Evolutionary conservation across 2,797 vertebrate genomes (phyloP).

Genomic region (Acipenser ruthenus): DNA sequence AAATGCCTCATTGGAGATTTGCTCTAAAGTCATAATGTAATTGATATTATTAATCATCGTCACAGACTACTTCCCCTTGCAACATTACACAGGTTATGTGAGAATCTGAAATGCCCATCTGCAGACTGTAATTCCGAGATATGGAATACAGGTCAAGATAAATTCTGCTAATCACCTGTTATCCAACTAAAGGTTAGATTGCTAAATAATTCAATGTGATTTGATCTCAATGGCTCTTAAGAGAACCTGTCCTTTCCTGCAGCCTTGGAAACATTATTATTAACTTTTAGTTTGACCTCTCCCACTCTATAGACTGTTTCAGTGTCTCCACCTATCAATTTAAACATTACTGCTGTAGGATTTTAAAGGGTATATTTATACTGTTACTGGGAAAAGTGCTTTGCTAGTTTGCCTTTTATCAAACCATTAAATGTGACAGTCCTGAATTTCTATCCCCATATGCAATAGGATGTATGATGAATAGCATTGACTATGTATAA

Average conservation of each 20-base stretch:
- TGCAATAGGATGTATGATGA: not conserved
- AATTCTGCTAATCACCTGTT: not conserved
- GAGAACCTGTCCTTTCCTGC: no score
- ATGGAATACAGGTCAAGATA: not conserved
- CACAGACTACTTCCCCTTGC: not conserved
- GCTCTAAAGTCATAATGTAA: not conserved
- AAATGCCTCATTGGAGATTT: not conserved
- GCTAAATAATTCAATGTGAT: not conserved
- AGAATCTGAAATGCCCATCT: not conserved
- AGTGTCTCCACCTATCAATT: no score
- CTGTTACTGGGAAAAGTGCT: constrained; percentile 8
- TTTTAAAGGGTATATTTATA: constrained; percentile 8
- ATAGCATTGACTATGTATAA: not conserved
- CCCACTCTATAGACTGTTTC: no score
- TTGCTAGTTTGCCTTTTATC: constrained; percentile 12
- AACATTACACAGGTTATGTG: not conserved
- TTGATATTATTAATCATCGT: not conserved
- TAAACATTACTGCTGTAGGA: no score
- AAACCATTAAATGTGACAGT: not conserved
- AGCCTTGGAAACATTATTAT: no score
- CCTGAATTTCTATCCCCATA: not conserved
- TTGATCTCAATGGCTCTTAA: no score
- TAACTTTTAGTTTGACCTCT: no score
- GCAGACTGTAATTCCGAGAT: not conserved
- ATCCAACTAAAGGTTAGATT: not conserved